Evolutionary conservation across 1,140 invertebrate species (phyloP), one percentile per base, ranked within the genome.

Genomic region (Sycophila sp.): DNA sequence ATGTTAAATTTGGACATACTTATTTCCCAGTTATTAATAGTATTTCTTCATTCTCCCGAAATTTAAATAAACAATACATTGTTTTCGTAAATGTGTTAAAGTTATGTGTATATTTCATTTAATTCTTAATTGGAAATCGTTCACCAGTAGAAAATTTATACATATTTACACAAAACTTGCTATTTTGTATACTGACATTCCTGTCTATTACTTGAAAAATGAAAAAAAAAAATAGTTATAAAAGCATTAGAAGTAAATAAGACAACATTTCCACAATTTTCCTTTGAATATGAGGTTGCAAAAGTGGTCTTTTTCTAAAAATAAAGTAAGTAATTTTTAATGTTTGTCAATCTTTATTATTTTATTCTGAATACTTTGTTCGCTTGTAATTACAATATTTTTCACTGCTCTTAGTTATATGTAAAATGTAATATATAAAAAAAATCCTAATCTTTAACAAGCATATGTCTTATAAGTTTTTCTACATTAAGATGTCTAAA

Each of bases 371-470:
- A 51, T 73, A n/a, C n/a, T n/a, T n/a, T n/a, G n/a, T n/a, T n/a
- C n/a, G n/a, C n/a, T n/a, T n/a, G n/a, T 71, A 68, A 68, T 64
- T 60, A 60, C 36, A 49, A 67, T 59, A 65, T 74, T 65, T 56
- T 55, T 60, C 42, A 77, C 78, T 77, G 74, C 63, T 66, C 73
- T 78, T 72, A 63, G 40, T 34, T 40, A 63, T 40, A 40, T n/a
- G 15, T 59, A 67, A 13, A 32, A 45, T 30, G n/a, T 55, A 28
- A 58, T 34, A 47, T 64, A 24, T 65, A 38, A 63, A 47, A 59
- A 71, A 65, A 15, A 56, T 64, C 40, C 10, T 47, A 40, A 49
- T 28, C 40, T 65, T 38, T 24, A 58, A 59, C 19, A 65, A 65
- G 36, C 22, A n/a, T 34, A 22, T 36, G 36, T 26, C 24, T 36